phyloP scores from a whole-genome alignment of 2,113 vertebrate species.

The Shinisaurus crocodilurus region DNA sequence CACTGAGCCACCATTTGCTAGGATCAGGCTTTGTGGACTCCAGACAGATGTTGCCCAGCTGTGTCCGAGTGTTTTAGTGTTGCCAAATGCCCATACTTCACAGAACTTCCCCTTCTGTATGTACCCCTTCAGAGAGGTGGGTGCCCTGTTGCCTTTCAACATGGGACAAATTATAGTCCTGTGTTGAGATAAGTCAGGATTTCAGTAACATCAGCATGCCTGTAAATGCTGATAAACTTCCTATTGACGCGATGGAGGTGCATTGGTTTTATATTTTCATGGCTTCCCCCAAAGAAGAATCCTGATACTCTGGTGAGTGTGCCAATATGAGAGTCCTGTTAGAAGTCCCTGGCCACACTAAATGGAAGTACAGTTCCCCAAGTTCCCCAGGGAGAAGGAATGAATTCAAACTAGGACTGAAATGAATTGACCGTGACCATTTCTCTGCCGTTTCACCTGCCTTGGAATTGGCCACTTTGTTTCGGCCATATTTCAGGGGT shows the following conservation, averaged over 20 bases:
- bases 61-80: background rate
- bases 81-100: background rate
- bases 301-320: background rate
- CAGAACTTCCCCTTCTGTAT: too few species aligned
- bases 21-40: background rate
- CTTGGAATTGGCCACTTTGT: too few species aligned
- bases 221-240: too few species aligned
- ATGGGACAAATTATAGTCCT: background rate
- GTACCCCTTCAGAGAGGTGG: background rate
- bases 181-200: background rate
- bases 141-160: background rate
- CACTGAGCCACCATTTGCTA: too few species aligned
- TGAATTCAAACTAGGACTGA: too few species aligned
- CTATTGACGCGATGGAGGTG: too few species aligned
- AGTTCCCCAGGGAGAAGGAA: background rate
- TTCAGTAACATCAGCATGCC: background rate
- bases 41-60: background rate
- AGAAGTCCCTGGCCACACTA: background rate
- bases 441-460: too few species aligned
- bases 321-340: background rate
- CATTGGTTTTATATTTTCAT: background rate
- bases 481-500: too few species aligned
- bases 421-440: too few species aligned
- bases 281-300: background rate
- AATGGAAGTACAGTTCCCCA: background rate